A percentile compares a stretch with the other conserved stretches of the same genome.
Evolutionary conservation across 30 jellyfish, hydroid and myxozoan genomes (phyloP).

Genomic region (Nemopilema nomurai): DNA sequence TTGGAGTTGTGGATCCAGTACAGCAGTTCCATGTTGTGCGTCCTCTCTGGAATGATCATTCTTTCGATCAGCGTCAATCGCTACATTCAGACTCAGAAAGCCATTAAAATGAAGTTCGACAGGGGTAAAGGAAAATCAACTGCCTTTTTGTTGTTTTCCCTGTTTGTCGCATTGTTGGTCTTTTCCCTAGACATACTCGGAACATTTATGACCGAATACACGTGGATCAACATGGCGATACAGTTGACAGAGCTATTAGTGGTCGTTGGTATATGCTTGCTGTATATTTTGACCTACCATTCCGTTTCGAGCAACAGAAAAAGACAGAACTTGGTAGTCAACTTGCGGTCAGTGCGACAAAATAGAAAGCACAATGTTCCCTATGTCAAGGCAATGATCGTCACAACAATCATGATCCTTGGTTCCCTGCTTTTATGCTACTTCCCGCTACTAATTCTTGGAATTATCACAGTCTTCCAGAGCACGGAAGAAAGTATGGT

Average conservation of each 20-base stretch:
- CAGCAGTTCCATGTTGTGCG: conserved; percentile 54
- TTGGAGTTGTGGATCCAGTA: conserved; percentile 55
- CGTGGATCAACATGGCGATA: conserved; percentile 62
- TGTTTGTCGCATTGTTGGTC: conserved; percentile 21
- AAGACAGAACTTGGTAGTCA: conserved; percentile 10
- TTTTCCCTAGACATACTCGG: conserved; percentile 41
- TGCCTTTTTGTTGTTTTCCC: conserved; percentile 1
- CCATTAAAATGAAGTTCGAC: conserved; percentile 35
- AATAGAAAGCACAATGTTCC: conserved; percentile 19
- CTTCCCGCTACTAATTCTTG: conserved; percentile 45
- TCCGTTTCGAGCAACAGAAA: conserved; percentile 37
- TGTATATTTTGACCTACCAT: conserved; percentile 45
- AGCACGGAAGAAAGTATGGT: not conserved
- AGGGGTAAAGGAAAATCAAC: conserved; percentile 4
- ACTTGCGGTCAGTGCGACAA: not conserved
- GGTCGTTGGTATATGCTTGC: conserved; percentile 6
- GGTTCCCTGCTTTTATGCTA: conserved; percentile 32
- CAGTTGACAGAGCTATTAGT: conserved; percentile 45
- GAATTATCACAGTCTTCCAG: conserved; percentile 19
- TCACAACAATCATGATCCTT: conserved; percentile 37
- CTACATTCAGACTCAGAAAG: conserved; percentile 32
- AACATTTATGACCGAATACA: conserved; percentile 32
- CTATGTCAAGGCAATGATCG: conserved; percentile 44
- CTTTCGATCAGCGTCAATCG: conserved; percentile 52
- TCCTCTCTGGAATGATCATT: conserved; percentile 55